Evolutionary conservation across 2,797 vertebrate genomes (phyloP).

Genomic region (Allochrocebus solatus): DNA sequence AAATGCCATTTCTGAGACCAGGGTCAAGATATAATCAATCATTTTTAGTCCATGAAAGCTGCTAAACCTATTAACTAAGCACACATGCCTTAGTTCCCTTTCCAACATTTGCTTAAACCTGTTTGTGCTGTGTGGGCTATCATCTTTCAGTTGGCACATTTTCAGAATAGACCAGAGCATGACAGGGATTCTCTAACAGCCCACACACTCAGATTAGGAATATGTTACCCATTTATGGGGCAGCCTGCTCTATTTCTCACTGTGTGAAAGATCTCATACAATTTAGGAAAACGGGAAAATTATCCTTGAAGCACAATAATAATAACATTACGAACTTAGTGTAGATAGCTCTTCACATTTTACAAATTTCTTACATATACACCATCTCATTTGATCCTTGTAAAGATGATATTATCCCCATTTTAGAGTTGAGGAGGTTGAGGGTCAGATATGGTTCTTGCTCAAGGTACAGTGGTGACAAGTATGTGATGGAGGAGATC

Average conservation of each 20-base stretch:
- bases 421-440: neutral
- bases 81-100: neutral
- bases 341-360: neutral
- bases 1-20: constrained; percentile 19
- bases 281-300: constrained; percentile 3
- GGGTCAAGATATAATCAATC: neutral
- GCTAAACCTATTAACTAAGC: neutral
- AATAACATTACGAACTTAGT: neutral
- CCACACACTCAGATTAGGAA: neutral
- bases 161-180: neutral
- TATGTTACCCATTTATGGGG: neutral
- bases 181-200: neutral
- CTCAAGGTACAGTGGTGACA: neutral
- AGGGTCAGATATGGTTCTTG: neutral
- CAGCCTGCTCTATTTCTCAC: neutral
- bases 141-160: neutral
- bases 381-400: neutral
- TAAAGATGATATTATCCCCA: neutral
- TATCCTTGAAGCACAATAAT: neutral
- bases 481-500: neutral
- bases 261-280: constrained; percentile 4
- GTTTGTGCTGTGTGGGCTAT: neutral
- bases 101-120: constrained; percentile 5
- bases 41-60: neutral
- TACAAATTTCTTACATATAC: neutral